These are phyloP conservation scores for Peromyscus attwateri DNA, from an alignment of 2,797 vertebrate species.

Conservation along the genomic window DNA sequence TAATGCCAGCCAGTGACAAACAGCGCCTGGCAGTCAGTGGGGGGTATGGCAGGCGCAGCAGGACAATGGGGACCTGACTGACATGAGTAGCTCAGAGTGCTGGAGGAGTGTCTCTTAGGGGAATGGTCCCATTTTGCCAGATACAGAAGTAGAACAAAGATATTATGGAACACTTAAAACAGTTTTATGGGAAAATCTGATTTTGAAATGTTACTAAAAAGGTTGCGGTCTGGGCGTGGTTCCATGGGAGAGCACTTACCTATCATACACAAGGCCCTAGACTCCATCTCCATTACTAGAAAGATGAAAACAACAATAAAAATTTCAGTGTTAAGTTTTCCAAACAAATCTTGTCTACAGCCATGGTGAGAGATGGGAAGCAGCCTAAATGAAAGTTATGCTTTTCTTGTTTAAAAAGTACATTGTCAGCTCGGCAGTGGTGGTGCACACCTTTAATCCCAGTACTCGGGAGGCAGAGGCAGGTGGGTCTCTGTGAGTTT, in stretches of 20 bases:
- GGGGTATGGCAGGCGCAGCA: not conserved
- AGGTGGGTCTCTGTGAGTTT: not conserved
- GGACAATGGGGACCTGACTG: too few relatives aligned
- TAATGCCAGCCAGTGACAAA: not conserved
- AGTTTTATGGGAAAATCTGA: not conserved
- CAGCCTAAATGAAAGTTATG: not conserved
- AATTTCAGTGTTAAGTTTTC: not conserved
- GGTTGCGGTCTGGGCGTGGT: not conserved
- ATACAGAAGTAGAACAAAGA: not conserved
- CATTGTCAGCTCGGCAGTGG: too few relatives aligned
- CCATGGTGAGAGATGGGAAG: accelerated
- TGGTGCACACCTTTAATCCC: not conserved
- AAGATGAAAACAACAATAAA: not conserved
- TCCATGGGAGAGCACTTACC: not conserved
- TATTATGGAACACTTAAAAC: not conserved
- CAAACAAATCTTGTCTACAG: not conserved
- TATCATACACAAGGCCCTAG: not conserved
- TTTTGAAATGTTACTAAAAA: not conserved
- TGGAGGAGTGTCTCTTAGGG: not conserved
- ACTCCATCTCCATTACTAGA: not conserved
- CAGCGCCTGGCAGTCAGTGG: not conserved
- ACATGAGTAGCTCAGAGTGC: not conserved
- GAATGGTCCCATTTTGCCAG: not conserved
- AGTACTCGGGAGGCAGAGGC: not conserved
- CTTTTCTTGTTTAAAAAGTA: not conserved